Evolutionary conservation across 2,113 vertebrate genomes (phyloP), one percentile per base, ranked within the genome.

Genomic region (Ranitomeya imitator): DNA sequence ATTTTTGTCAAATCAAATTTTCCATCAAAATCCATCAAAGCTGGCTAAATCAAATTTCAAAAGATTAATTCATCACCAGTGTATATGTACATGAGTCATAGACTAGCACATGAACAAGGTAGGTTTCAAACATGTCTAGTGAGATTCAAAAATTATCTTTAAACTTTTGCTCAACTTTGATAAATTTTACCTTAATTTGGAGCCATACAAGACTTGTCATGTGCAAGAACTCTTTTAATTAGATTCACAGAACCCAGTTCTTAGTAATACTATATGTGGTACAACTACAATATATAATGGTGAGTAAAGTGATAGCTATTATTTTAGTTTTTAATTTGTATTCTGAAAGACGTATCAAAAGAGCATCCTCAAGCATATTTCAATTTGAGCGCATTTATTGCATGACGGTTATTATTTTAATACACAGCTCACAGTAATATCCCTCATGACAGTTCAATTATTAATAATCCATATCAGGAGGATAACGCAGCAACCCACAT

Each of bases 401-500:
- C 80, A 63, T 83, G 7, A 11, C 6, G 12, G n/a, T 59, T 81
- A 81, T 81, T 37, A 37, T 81, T 60, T 80, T 65, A 57, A 54
- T 60, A 74, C 12, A 76, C 23, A 31, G 45, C 45, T 52, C 82
- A n/a, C 13, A 15, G 69, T 60, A 60, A 73, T 61, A 85, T 59
- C 61, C 61, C 57, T 31, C 23, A 37, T 74, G 71, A 45, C 69
- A 85, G 16, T 77, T 76, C 69, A 85, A 77, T 59, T 60, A 60
- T 77, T 77, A 59, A 85, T 60, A 85, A 59, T 77, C 69, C 65
- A 55, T 45, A 76, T 85, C 71, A 76, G 11, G 54, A 45, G 31
- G 55, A 60, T 60, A 23, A 11, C 6, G 31, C 55, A 60, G 1
- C 45, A 37, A 31, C 54, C 54, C 84, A 77, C 71, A 18, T 23